These are phyloP conservation scores for Palythoa heliodiscus DNA, from an alignment of 92 coral and sea anemone genomes.

Conservation along the genomic window DNA sequence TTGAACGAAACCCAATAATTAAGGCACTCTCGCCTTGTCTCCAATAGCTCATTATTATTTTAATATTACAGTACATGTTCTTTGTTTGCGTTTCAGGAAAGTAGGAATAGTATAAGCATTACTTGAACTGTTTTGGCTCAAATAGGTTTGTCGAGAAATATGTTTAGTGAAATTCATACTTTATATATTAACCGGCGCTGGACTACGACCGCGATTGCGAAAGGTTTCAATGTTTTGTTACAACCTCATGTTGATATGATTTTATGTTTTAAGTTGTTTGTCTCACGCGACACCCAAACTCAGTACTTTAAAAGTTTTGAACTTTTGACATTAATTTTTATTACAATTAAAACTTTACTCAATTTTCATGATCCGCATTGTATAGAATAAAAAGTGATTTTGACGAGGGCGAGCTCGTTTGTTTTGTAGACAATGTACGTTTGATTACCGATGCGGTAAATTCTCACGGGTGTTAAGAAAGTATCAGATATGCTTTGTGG, in stretches of 20 bases:
- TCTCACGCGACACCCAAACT: slow-evolving; percentile 37
- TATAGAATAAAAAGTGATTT: neutral
- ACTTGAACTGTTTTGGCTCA: neutral
- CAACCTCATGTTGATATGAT: slow-evolving; percentile 19
- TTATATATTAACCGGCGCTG: neutral
- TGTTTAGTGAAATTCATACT: neutral
- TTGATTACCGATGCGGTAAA: slow-evolving; percentile 15
- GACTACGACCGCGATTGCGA: slow-evolving; percentile 11
- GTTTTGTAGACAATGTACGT: neutral
- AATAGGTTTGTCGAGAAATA: neutral
- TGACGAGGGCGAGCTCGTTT: neutral
- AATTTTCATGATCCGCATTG: neutral
- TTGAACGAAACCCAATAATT: slow-evolving; percentile 4
- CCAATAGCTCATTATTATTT: neutral
- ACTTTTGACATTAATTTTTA: neutral
- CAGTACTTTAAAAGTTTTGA: neutral
- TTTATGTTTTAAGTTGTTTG: slow-evolving; percentile 27
- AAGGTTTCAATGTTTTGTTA: slow-evolving; percentile 42
- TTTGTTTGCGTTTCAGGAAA: slow-evolving; percentile 23
- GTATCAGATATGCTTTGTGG: neutral
- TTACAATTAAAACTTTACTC: neutral
- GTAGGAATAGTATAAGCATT: neutral
- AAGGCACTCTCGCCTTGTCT: neutral
- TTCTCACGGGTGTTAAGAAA: slow-evolving; percentile 4
- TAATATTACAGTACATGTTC: slow-evolving; percentile 3